Percentiles rank a stretch among this genome's conserved stretches.
phyloP scores from a whole-genome alignment of 1,140 invertebrate genomes.

The Drosophila bipectinata region DNA sequence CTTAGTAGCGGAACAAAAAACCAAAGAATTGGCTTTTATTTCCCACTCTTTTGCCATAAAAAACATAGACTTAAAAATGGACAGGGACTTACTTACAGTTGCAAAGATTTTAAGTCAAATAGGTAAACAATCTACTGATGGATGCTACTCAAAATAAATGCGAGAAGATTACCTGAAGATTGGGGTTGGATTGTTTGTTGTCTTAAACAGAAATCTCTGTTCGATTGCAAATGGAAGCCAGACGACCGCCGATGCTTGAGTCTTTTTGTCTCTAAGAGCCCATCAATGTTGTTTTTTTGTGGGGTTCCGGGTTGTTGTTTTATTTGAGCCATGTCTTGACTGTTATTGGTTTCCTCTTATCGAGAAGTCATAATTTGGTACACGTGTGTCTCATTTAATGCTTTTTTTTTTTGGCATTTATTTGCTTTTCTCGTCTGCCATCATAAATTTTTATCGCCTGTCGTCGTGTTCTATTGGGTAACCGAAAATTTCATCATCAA shows the following conservation, averaged over 20 bases:
- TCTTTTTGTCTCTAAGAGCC: constrained; percentile 1
- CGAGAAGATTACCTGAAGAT: not conserved
- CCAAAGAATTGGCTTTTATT: constrained; percentile 5
- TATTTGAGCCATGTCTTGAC: constrained; percentile 20
- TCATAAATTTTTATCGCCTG: constrained; percentile 69
- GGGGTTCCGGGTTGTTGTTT: constrained; percentile 34
- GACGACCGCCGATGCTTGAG: not conserved
- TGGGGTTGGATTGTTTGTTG: constrained; percentile 9
- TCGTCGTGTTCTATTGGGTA: constrained; percentile 31
- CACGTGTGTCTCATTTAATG: constrained; percentile 76
- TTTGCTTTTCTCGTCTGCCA: constrained; percentile 56
- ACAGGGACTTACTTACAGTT: not conserved
- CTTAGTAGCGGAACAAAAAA: constrained; percentile 32
- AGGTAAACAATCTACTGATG: not conserved
- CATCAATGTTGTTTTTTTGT: not conserved
- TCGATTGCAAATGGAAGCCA: constrained; percentile 10
- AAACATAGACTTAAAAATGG: not conserved
- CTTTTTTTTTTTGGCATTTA: constrained; percentile 41
- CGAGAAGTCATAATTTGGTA: constrained; percentile 67
- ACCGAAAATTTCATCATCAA: constrained; percentile 31
- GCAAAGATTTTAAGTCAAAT: too few relatives aligned
- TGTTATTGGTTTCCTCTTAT: constrained; percentile 32
- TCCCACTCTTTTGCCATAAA: not conserved
- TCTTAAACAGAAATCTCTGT: constrained; percentile 4
- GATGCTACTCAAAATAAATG: not conserved